A percentile compares a stretch with the other conserved stretches of the same genome.
These are phyloP conservation scores for Hirtodrosophila cameraria DNA, from an alignment of 2,888 invertebrate genomes.

Conservation along the genomic window DNA sequence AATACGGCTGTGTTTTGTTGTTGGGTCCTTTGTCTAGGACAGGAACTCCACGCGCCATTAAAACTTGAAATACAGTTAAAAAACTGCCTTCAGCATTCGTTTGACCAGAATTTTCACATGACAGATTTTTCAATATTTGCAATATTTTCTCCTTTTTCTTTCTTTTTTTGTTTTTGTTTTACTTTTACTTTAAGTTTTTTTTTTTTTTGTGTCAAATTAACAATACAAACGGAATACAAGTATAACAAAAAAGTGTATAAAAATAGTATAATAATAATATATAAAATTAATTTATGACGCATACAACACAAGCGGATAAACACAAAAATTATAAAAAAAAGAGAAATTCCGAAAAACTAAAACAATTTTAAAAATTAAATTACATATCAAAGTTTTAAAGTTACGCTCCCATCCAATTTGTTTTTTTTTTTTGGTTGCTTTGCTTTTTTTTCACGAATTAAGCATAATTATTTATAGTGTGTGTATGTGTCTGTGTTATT, in stretches of 20 bases:
- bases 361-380: conserved; percentile 22
- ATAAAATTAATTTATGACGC: conserved; percentile 51
- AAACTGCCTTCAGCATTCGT: conserved; percentile 48
- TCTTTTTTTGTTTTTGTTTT: conserved; percentile 11
- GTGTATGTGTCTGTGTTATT: conserved; percentile 24
- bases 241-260: conserved; percentile 56
- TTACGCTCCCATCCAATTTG: conserved; percentile 26
- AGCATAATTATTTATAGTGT: conserved; percentile 70
- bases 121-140: conserved; percentile 48
- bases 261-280: conserved; percentile 53
- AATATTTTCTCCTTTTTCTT: conserved; percentile 43
- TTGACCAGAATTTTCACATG: conserved; percentile 73
- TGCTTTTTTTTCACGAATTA: conserved; percentile 51
- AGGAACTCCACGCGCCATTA: conserved; percentile 35
- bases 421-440: conserved; percentile 52
- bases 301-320: conserved; percentile 43
- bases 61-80: conserved; percentile 40
- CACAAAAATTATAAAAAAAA: conserved; percentile 36
- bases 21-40: conserved; percentile 48
- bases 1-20: conserved; percentile 20
- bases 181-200: too few relatives aligned
- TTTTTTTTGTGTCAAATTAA: conserved; percentile 33
- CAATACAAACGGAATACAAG: conserved; percentile 55
- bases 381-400: conserved; percentile 17
- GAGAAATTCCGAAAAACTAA: conserved; percentile 8